Evolutionary conservation across 1,140 invertebrate genomes (phyloP).

Genomic region (Lordiphosa stackelbergi): DNA sequence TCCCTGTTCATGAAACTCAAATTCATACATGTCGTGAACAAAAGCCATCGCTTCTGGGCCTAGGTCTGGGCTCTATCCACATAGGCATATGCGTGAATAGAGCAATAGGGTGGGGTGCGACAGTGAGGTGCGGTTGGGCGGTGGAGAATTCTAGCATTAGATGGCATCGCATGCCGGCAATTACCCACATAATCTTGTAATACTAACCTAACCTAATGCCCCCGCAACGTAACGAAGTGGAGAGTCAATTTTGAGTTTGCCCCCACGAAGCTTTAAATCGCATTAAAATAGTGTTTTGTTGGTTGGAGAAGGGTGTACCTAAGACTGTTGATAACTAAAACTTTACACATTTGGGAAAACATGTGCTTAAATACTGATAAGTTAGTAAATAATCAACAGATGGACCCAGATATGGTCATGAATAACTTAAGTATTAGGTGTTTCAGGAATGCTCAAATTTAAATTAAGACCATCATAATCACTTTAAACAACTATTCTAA

Average conservation of each 20-base stretch:
- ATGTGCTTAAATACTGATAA: no score
- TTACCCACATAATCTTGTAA: slow-evolving; percentile 74
- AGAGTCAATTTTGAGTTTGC: slow-evolving; percentile 47
- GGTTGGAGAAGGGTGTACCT: neutral
- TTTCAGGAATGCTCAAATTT: no score
- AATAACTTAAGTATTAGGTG: no score
- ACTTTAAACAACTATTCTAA: no score
- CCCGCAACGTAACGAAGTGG: slow-evolving; percentile 18
- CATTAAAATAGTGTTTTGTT: slow-evolving; percentile 49
- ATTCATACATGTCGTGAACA: slow-evolving; percentile 41
- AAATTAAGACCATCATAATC: no score
- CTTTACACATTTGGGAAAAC: no score
- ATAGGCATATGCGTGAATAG: slow-evolving; percentile 14
- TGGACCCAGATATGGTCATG: no score
- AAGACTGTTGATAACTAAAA: no score
- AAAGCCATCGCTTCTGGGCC: slow-evolving; percentile 24
- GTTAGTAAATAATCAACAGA: no score
- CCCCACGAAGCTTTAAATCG: slow-evolving; percentile 52
- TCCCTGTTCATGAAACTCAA: slow-evolving; percentile 54
- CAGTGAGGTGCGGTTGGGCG: neutral
- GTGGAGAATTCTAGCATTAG: slow-evolving; percentile 38
- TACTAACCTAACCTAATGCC: slow-evolving; percentile 53
- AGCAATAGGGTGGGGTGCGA: neutral
- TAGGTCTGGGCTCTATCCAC: neutral
- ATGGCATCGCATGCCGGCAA: slow-evolving; percentile 70